These are phyloP conservation scores for Papilio polyxenes DNA, from an alignment of 1,140 invertebrate species.

Conservation along the genomic window DNA sequence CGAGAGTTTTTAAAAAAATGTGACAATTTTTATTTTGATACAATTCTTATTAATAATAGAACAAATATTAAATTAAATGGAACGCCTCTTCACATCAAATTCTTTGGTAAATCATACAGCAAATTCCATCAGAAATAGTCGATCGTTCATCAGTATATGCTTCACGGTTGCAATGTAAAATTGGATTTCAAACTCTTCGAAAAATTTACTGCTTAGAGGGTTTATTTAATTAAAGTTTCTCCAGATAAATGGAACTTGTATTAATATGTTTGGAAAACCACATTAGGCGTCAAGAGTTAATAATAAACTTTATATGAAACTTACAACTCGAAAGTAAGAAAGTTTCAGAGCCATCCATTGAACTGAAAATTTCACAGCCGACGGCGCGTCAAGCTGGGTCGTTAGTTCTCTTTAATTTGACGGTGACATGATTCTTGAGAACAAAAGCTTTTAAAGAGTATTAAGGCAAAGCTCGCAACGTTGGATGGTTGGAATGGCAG, in stretches of 20 bases:
- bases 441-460: constrained; percentile 24
- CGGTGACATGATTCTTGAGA: constrained; percentile 19
- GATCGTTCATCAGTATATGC: no score
- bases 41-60: no score
- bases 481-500: constrained; percentile 5
- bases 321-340: neutral
- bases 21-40: neutral
- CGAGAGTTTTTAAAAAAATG: neutral
- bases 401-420: constrained; percentile 28
- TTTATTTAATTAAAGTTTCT: no score
- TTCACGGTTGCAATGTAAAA: no score
- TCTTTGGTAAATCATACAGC: neutral
- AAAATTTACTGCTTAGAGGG: no score
- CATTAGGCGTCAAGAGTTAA: neutral
- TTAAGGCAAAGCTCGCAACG: neutral
- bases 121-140: no score
- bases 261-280: neutral
- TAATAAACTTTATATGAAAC: neutral
- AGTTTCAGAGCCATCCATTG: neutral
- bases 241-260: neutral
- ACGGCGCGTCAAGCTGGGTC: neutral
- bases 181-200: no score
- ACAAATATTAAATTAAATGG: neutral
- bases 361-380: neutral
- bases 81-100: neutral